Evolutionary conservation across 2,888 invertebrate species (phyloP), one percentile per base, ranked within the genome.

Genomic region (Lobophora halterata): DNA sequence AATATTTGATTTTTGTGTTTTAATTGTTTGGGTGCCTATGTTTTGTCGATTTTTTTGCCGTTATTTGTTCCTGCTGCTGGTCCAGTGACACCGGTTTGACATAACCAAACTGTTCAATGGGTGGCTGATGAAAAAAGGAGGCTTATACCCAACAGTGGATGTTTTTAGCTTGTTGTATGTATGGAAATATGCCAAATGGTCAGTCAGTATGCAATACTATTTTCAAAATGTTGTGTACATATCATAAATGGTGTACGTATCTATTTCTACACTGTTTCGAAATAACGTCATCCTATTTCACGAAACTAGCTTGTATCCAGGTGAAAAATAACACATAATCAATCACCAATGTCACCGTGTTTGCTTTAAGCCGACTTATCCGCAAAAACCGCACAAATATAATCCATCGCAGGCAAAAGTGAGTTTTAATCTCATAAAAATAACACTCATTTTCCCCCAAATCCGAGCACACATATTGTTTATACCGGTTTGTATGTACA

Each of bases 401-500:
- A 41, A 39, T 39, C 25, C 13, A 33, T 21, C 19, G 25, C 34
- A 34, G 13, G 20, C 28, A 27, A 48, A 46, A 48, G 35, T 31
- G 30, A 46, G 37, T 36, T 42, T 42, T 37, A 48, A 40, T 31
- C 20, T 19, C 21, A 30, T 40, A 46, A 36, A 46, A 44, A 52
- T 44, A 48, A 31, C 40, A 45, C 29, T 42, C 29, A 26, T 34
- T 45, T 35, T 44, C 16, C 47, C 25, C 26, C 10, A 42, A 35
- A 36, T 27, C 40, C 23, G 21, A 11, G 25, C 14, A 33, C 23
- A 47, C 33, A 21, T 37, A 48, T 45, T 49, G 48, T 49, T 36
- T 19, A 42, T 36, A 42, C 32, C 19, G 26, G 25, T 34, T 49
- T 47, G 31, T 49, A 36, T 39, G 46, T 44, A 47, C 55, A 50